These are phyloP conservation scores for Drosophila merina DNA, from an alignment of 2,888 invertebrate species.

Conservation along the genomic window DNA sequence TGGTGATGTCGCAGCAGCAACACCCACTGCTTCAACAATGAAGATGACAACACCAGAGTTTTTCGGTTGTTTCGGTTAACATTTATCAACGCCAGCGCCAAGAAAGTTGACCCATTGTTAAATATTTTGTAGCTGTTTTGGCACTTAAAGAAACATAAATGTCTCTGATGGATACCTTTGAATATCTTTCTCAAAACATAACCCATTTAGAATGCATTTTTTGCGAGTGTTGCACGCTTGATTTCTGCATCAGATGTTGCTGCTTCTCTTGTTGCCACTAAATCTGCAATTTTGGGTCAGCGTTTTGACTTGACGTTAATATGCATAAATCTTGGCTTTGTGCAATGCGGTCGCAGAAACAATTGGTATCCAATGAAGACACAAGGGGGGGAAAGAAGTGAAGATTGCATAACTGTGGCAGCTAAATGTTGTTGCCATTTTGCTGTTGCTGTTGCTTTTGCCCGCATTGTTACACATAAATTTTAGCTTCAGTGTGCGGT, in stretches of 20 bases:
- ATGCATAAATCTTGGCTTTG: conserved; percentile 75
- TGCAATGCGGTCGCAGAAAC: conserved; percentile 67
- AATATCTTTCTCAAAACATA: background rate
- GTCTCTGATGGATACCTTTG: background rate
- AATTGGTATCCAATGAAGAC: conserved; percentile 47
- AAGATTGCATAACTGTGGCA: conserved; percentile 66
- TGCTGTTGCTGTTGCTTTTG: conserved; percentile 33
- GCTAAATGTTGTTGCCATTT: conserved; percentile 55
- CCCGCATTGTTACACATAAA: conserved; percentile 67
- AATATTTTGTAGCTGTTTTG: conserved; percentile 29
- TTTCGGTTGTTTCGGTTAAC: conserved; percentile 41
- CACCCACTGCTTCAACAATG: conserved; percentile 54
- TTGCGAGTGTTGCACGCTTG: conserved; percentile 46
- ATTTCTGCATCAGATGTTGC: conserved; percentile 58
- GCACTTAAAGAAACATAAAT: conserved; percentile 1
- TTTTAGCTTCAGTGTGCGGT: conserved; percentile 46
- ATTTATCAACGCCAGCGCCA: conserved; percentile 71
- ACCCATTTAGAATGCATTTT: background rate
- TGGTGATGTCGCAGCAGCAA: conserved; percentile 43
- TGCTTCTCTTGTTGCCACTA: conserved; percentile 10
- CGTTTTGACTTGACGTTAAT: conserved; percentile 76
- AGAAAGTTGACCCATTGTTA: conserved; percentile 77
- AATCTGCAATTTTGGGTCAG: conserved; percentile 69
- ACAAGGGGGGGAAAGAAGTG: conserved; percentile 5
- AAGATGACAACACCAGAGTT: conserved; percentile 52